Evolutionary conservation across 1,140 invertebrate genomes (phyloP).

Genomic region (Drosophila micromelanica): DNA sequence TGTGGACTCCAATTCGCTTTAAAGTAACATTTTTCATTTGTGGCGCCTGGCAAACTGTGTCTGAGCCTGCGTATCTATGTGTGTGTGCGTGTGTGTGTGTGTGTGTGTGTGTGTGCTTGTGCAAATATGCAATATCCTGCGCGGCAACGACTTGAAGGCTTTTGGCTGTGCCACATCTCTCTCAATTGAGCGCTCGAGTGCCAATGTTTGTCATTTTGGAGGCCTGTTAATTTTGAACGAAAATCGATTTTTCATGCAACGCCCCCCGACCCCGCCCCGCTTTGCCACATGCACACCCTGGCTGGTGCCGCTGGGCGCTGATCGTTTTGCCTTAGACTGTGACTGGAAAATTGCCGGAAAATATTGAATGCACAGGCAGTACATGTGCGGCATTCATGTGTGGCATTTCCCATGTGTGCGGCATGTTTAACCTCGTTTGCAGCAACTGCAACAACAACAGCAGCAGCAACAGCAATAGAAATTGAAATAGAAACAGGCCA

Average conservation of each 20-base stretch:
- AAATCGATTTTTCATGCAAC: constrained; percentile 73
- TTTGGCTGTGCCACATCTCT: constrained; percentile 29
- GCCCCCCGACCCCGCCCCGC: too few relatives aligned
- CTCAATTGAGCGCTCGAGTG: constrained; percentile 58
- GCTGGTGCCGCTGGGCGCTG: constrained; percentile 24
- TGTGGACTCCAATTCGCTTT: constrained; percentile 65
- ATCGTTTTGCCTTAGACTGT: constrained; percentile 39
- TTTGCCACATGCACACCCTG: too few relatives aligned
- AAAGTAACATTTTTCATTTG: constrained; percentile 77
- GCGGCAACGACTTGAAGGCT: constrained; percentile 41
- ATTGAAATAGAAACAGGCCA: constrained; percentile 9
- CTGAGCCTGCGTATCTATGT: not conserved
- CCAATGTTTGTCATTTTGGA: constrained; percentile 80
- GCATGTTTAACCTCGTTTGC: constrained; percentile 80
- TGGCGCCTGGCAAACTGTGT: constrained; percentile 4
- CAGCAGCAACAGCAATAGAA: not conserved
- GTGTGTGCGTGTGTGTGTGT: constrained; percentile 13
- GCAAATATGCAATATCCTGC: constrained; percentile 81
- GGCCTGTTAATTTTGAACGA: constrained; percentile 81
- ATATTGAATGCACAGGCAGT: constrained; percentile 62
- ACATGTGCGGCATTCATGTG: constrained; percentile 13
- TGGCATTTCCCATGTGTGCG: constrained; percentile 55
- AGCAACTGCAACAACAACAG: constrained; percentile 18
- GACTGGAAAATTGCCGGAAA: constrained; percentile 68
- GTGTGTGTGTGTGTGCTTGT: constrained; percentile 38